Conservation (phyloP, 2,113 vertebrate species). For the Smithornis capensis region DNA sequence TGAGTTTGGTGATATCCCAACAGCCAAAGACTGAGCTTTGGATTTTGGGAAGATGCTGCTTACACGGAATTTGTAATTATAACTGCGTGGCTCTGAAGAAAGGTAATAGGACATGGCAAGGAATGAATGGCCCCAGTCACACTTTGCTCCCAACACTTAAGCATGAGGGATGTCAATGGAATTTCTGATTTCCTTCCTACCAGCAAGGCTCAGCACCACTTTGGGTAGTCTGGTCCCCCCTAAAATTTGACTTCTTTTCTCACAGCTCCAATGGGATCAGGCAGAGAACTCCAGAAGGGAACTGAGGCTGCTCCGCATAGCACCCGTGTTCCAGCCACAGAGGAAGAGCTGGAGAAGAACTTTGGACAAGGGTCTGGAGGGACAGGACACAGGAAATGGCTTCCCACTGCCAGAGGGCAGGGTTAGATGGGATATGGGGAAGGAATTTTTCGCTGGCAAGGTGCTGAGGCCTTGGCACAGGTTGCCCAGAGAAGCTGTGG, state of each 20-base stretch:
- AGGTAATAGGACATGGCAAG: not conserved
- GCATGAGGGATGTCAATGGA: fast-evolving
- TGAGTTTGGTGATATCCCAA: not conserved
- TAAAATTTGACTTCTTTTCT: not conserved
- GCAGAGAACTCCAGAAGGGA: not conserved
- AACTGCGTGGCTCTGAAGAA: not conserved
- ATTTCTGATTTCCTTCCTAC: not conserved
- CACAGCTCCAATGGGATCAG: not conserved
- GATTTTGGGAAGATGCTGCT: not conserved
- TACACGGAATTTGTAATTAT: fast-evolving
- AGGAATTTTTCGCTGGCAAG: not conserved
- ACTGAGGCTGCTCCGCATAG: fast-evolving
- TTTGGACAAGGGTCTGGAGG: not conserved
- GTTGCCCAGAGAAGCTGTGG: not conserved
- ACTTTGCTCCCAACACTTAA: not conserved
- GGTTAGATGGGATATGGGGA: not conserved
- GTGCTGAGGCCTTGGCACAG: not conserved
- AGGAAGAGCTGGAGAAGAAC: not conserved
- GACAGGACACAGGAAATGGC: not conserved
- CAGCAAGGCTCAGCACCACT: not conserved
- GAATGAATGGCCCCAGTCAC: not conserved
- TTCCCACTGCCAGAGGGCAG: not conserved
- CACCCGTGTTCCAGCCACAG: fast-evolving
- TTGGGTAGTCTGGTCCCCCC: not conserved
- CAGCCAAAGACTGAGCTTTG: not conserved